These are phyloP conservation scores for Oriolus oriolus DNA, from an alignment of 2,113 vertebrate genomes.

Conservation along the genomic window DNA sequence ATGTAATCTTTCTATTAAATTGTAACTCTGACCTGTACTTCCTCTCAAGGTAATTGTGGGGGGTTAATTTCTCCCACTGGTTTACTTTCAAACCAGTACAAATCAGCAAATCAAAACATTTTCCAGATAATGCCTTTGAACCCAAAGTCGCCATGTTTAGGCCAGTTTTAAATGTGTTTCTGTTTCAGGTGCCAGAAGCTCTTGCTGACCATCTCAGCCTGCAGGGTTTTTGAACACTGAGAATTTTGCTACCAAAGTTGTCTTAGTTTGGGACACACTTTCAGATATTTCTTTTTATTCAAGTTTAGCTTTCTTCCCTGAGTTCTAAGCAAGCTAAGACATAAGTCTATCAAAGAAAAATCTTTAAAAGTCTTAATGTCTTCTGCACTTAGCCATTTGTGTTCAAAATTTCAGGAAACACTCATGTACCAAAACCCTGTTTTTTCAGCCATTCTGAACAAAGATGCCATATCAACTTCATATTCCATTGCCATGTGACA, in stretches of 20 bases:
- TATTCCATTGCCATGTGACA: neutral
- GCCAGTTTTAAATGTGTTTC: neutral
- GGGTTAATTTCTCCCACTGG: neutral
- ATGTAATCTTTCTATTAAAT: neutral
- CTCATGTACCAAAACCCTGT: neutral
- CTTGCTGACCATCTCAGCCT: neutral
- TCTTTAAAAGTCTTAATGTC: neutral
- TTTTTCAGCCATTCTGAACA: neutral
- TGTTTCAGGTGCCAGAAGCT: neutral
- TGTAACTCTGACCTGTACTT: neutral
- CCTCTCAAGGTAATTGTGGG: neutral
- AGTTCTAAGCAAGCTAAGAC: neutral
- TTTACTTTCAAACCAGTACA: neutral
- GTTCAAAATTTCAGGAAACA: neutral
- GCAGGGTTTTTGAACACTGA: neutral
- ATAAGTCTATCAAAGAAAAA: neutral
- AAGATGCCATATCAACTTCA: neutral
- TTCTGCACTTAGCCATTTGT: neutral
- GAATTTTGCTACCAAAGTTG: neutral
- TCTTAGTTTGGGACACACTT: neutral
- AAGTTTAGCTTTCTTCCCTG: neutral
- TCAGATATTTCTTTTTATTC: neutral
- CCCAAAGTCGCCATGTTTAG: neutral
- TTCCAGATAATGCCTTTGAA: neutral
- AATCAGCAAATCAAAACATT: neutral